Evolutionary conservation across 2,888 invertebrate species (phyloP), one percentile per base, ranked within the genome.

Genomic region (Gisinianus flammeolus): DNA sequence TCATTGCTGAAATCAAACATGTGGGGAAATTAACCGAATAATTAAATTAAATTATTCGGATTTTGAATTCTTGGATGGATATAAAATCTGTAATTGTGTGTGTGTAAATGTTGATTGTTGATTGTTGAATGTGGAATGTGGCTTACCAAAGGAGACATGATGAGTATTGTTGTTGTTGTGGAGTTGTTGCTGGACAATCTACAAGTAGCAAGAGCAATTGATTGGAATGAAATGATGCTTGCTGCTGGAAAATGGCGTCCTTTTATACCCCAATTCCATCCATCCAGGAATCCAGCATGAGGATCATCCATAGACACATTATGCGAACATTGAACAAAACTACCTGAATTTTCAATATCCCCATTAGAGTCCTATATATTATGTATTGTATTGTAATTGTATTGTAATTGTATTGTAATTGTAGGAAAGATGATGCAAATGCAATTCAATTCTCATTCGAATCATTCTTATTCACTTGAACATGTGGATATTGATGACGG

Each of bases 101-200:
- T 24, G 71, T 35, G 33, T 26, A n/a, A 68, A 68, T 31, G n/a
- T n/a, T 33, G 28, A 66, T 24, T 66, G 26, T 10, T 68, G 28
- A 19, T 24, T 12, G n/a, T 35, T 22, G 44, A 31, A 33, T 69
- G 4, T 2, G n/a, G 22, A 62, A 24, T 62, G n/a, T 62, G 35
- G 31, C 82, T 82, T 79, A 83, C 83, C 82, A 82, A 80, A 67
- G 80, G 77, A 73, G 79, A 81, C 83, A 83, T 83, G 79, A 16
- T 82, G 80, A 81, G 69, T 66, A n/a, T n/a, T n/a, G n/a, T 69
- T 69, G 74, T 31, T 56, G 24, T 52, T 66, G 66, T 79, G 62
- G 75, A 26, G 67, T 67, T 28, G 64, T 54, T 66, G 68, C 28
- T 66, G 76, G 73, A 72, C 75, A 75, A 75, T 28, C 71, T 68